phyloP scores from a whole-genome alignment of 2,113 vertebrate genomes.

The Phocoena sinus region DNA sequence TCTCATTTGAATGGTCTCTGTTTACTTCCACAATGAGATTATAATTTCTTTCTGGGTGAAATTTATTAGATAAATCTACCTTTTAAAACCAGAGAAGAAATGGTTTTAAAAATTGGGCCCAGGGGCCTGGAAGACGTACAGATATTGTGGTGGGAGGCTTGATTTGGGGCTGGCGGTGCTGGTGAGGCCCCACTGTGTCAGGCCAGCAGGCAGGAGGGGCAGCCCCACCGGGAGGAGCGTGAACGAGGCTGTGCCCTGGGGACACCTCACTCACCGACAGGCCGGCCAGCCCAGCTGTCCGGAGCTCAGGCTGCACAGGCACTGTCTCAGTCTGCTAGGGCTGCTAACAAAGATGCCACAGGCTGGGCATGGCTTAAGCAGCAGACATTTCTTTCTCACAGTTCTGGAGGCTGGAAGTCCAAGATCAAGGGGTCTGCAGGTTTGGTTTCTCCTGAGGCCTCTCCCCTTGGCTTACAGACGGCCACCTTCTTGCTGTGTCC shows the following conservation, averaged over 20 bases:
- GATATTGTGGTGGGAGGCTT: neutral
- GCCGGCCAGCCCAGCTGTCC: neutral
- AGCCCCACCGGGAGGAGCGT: no score
- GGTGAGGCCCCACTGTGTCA: neutral
- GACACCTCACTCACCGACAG: neutral
- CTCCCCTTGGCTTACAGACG: neutral
- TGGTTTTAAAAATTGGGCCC: neutral
- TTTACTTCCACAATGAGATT: neutral
- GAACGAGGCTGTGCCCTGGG: neutral
- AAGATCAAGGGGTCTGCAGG: neutral
- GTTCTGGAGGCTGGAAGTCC: neutral
- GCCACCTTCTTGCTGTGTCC: rapidly evolving
- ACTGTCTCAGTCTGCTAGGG: neutral
- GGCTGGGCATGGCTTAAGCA: neutral
- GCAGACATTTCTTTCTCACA: neutral
- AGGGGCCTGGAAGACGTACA: neutral
- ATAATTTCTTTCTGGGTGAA: neutral
- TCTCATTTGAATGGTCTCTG: neutral
- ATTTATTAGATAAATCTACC: neutral
- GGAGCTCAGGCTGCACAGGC: neutral
- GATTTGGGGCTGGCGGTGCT: neutral
- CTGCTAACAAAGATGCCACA: no score
- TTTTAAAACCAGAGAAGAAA: neutral
- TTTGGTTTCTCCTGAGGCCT: neutral
- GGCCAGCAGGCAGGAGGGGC: neutral